A percentile compares a stretch with the other conserved stretches of the same genome.
Evolutionary conservation across 2,113 vertebrate species (phyloP).

Genomic region (Corapipo altera): DNA sequence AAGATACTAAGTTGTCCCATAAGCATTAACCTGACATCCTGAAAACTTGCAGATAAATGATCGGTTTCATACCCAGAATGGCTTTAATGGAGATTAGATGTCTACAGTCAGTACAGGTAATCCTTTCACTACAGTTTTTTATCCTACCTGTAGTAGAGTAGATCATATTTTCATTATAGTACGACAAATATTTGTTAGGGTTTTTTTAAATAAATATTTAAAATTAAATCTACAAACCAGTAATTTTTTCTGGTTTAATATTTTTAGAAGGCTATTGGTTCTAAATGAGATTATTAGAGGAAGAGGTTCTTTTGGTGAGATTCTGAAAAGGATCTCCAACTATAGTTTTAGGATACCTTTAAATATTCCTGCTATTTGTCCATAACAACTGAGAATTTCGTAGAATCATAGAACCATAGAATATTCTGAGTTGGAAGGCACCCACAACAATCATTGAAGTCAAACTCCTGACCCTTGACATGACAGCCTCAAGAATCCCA

Average conservation of each 20-base stretch:
- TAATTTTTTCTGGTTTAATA: neutral
- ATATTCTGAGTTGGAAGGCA: neutral
- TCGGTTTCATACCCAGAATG: neutral
- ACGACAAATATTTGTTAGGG: neutral
- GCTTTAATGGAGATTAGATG: neutral
- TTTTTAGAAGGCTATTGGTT: neutral
- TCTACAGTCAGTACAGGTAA: neutral
- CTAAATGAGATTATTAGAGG: neutral
- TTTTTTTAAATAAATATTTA: neutral
- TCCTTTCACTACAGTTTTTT: neutral
- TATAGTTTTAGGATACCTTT: neutral
- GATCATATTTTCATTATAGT: neutral
- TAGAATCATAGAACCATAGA: neutral
- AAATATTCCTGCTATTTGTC: neutral
- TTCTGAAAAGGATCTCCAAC: neutral
- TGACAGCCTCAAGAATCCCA: neutral
- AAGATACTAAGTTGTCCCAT: neutral
- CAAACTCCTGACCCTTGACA: neutral
- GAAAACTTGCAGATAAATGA: neutral
- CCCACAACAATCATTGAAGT: neutral
- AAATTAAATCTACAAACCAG: neutral
- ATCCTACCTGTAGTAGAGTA: neutral
- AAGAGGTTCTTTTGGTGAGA: fast-evolving
- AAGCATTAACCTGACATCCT: neutral
- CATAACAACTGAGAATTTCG: neutral